Percentiles rank a stretch among this genome's conserved stretches.
Conservation (phyloP, 2,113 vertebrate species). For the Megaleporinus macrocephalus region DNA sequence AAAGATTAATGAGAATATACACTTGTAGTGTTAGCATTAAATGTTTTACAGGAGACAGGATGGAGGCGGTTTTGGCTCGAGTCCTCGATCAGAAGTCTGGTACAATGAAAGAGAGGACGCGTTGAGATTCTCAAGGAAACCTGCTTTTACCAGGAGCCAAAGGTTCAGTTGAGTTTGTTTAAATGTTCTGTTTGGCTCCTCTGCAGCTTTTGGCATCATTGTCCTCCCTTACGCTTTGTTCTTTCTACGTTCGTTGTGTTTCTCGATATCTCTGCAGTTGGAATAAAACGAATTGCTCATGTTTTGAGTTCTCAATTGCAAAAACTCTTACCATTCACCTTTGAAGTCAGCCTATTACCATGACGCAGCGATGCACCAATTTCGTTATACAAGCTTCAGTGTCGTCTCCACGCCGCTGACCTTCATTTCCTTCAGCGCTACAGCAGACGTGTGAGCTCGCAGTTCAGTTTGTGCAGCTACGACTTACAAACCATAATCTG, state of each 20-base stretch:
- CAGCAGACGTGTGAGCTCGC: slow-evolving; percentile 6
- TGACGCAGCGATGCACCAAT: background rate
- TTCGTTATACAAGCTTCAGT: slow-evolving; percentile 19
- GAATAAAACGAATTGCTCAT: slow-evolving; percentile 10
- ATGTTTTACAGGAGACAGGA: slow-evolving; percentile 31
- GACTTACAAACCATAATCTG: background rate
- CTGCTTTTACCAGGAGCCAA: slow-evolving; percentile 12
- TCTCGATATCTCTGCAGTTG: slow-evolving; percentile 14
- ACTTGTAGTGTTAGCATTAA: slow-evolving; percentile 42
- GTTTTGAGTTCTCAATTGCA: slow-evolving; percentile 4
- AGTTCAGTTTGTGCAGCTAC: slow-evolving; percentile 6
- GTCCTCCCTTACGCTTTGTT: slow-evolving; percentile 16
- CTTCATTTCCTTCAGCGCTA: background rate
- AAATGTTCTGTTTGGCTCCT: background rate
- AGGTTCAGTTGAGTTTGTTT: slow-evolving; percentile 2
- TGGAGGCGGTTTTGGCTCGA: slow-evolving; percentile 11
- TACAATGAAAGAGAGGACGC: background rate
- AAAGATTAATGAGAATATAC: slow-evolving; percentile 37
- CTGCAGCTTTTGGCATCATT: background rate
- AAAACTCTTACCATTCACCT: slow-evolving; percentile 25
- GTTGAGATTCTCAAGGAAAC: slow-evolving; percentile 11
- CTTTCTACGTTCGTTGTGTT: background rate
- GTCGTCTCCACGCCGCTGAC: background rate
- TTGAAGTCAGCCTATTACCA: background rate
- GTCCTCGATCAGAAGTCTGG: background rate